Conservation (phyloP, 1,140 invertebrate genomes). For the Drosophila nannoptera region DNA sequence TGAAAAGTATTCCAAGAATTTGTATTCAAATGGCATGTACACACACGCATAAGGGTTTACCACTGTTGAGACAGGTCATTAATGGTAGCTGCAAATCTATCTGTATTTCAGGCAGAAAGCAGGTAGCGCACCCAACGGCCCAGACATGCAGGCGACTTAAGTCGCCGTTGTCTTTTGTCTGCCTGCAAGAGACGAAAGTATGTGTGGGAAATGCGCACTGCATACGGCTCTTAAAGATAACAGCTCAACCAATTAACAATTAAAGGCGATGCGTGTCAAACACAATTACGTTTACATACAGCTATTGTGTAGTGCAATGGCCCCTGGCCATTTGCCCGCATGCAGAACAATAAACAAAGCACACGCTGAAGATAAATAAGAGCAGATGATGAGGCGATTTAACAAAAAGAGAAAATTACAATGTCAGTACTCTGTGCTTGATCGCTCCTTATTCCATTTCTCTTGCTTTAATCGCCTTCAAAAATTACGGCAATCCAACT, state of each 20-base stretch:
- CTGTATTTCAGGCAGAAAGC: slow-evolving; percentile 13
- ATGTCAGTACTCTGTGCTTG: slow-evolving; percentile 5
- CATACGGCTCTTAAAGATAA: slow-evolving; percentile 27
- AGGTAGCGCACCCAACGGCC: slow-evolving; percentile 31
- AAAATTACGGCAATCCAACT: no score
- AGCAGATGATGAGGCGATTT: slow-evolving; percentile 6
- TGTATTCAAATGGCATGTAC: slow-evolving; percentile 30
- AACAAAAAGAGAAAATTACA: background rate
- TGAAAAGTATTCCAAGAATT: slow-evolving; percentile 28
- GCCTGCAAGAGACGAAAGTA: slow-evolving; percentile 8
- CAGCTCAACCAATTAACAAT: slow-evolving; percentile 29
- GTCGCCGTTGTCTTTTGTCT: slow-evolving; percentile 44
- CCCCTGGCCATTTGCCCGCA: slow-evolving; percentile 24
- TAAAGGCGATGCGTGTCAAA: slow-evolving; percentile 25
- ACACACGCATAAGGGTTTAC: slow-evolving; percentile 6
- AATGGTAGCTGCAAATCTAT: slow-evolving; percentile 18
- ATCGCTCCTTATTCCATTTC: background rate
- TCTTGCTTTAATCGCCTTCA: no score
- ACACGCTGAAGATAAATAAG: slow-evolving; percentile 4
- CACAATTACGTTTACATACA: slow-evolving; percentile 35
- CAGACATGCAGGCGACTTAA: slow-evolving; percentile 47
- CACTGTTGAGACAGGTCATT: slow-evolving; percentile 54
- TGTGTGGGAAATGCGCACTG: slow-evolving; percentile 29
- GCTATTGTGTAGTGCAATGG: slow-evolving; percentile 34
- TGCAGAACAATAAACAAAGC: slow-evolving; percentile 39